Evolutionary conservation across 2,888 invertebrate genomes (phyloP), one percentile per base, ranked within the genome.

Genomic region (Gonocerus acuteangulatus): DNA sequence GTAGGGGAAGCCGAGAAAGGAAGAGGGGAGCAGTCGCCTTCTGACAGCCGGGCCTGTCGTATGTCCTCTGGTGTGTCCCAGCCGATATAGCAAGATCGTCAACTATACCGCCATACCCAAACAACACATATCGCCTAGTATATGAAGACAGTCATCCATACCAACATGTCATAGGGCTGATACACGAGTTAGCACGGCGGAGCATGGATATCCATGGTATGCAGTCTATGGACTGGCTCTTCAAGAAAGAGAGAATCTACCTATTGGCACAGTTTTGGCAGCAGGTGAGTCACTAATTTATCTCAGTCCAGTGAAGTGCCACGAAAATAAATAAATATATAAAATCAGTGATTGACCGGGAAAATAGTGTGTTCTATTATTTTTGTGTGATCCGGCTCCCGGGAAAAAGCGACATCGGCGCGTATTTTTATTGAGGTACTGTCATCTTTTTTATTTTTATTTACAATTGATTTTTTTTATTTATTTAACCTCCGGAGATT

Each of bases 181-280:
- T 22, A 9, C 21, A 13, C 22, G 54, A 62, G 57, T 51, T 57
- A 32, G 9, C 23, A n/a, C 11, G 18, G 16, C n/a, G 44, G 49
- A 52, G 64, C 58, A 88, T 89, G 84, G 90, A 91, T 83, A 85
- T 89, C 80, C 89, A 89, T 83, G 86, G 89, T 79, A 89, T 90
- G 85, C 90, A 90, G 83, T 89, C 90, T 76, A 90, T 92, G 91
- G 91, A 92, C 83, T 92, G 92, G 91, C 85, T 92, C 77, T 91
- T 91, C 83, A 91, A 91, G 84, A 92, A 92, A 81, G 91, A 92
- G 80, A 82, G 89, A 79, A 90, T 92, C 80, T 92, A 90, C 81
- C 82, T 92, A 75, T 83, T 92, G 75, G 90, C 90, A 75, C 92
- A 92, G 79, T 92, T 92, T 81, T 92, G 92, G 91, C 92, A 92